Conservation (phyloP, 2,797 vertebrate genomes). For the Sitta carolinensis region DNA sequence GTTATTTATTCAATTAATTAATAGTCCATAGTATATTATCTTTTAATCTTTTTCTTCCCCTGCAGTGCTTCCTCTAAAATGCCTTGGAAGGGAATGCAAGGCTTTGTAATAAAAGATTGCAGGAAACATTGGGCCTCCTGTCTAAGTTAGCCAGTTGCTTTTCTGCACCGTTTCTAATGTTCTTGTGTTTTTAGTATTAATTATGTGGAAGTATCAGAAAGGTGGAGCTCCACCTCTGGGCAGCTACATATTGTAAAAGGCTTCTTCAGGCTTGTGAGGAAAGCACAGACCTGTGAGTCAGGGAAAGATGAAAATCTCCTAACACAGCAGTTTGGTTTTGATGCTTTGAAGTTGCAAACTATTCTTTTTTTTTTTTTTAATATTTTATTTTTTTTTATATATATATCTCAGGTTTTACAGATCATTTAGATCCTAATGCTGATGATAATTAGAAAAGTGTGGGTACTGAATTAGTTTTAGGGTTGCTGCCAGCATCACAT, state of each 20-base stretch:
- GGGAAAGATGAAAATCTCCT: not conserved
- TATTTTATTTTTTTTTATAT: not conserved
- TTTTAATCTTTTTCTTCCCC: not conserved
- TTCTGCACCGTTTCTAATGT: not conserved
- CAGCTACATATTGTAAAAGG: not conserved
- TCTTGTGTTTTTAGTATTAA: not conserved
- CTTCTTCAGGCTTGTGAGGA: not conserved
- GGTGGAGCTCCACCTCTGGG: not conserved
- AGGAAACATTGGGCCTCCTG: not conserved
- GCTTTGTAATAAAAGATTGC: not conserved
- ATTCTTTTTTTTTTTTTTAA: not conserved
- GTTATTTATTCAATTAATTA: not conserved
- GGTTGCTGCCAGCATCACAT: not conserved
- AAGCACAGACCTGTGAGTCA: not conserved
- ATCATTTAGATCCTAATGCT: not conserved
- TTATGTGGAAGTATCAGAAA: not conserved
- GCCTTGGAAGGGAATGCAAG: not conserved
- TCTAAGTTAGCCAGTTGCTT: not conserved
- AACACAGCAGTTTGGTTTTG: not conserved
- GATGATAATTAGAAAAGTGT: not conserved
- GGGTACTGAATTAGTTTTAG: not conserved
- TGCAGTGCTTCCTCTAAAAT: not conserved
- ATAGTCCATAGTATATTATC: not conserved
- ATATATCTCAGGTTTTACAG: not conserved
- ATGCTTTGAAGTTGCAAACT: not conserved